Conservation (phyloP, 2,797 vertebrate genomes). For the Nothura maculosa region DNA sequence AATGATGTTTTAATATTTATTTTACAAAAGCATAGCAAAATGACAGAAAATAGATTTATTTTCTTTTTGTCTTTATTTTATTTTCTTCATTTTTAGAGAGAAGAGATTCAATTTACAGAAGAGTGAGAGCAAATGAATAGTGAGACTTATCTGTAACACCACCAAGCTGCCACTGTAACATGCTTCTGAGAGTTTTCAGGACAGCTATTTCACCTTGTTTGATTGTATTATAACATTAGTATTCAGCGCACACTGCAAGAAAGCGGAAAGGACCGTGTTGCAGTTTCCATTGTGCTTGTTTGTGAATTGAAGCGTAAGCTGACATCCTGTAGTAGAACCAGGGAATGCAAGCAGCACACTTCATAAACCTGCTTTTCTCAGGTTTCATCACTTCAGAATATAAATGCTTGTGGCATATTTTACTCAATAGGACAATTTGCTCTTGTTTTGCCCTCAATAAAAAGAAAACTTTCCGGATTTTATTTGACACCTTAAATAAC, state of each 20-base stretch:
- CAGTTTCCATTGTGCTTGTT: constrained; percentile 75
- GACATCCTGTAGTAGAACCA: constrained; percentile 63
- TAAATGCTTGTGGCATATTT: not conserved
- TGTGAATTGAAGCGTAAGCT: constrained; percentile 79
- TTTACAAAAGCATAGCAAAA: not conserved
- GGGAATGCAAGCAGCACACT: constrained; percentile 50
- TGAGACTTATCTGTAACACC: constrained; percentile 25
- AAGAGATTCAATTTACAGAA: constrained; percentile 47
- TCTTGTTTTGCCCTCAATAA: not conserved
- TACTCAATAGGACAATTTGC: not conserved
- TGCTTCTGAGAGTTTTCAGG: constrained; percentile 67
- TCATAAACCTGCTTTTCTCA: constrained; percentile 38
- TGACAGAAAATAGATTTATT: constrained; percentile 19
- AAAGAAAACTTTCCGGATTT: not conserved
- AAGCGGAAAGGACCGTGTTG: constrained; percentile 75
- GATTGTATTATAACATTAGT: constrained; percentile 72
- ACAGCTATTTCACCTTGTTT: constrained; percentile 65
- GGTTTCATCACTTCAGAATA: not conserved
- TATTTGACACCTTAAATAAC: not conserved
- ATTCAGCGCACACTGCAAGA: constrained; percentile 75
- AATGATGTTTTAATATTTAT: not conserved
- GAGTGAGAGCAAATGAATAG: constrained; percentile 60
- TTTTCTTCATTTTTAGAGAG: not conserved
- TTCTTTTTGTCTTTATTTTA: constrained; percentile 9
- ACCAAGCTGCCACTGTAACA: constrained; percentile 30